A percentile compares a stretch with the other conserved stretches of the same genome.
Evolutionary conservation across 2,113 vertebrate genomes (phyloP).

Genomic region (Nannobrachium achirus): DNA sequence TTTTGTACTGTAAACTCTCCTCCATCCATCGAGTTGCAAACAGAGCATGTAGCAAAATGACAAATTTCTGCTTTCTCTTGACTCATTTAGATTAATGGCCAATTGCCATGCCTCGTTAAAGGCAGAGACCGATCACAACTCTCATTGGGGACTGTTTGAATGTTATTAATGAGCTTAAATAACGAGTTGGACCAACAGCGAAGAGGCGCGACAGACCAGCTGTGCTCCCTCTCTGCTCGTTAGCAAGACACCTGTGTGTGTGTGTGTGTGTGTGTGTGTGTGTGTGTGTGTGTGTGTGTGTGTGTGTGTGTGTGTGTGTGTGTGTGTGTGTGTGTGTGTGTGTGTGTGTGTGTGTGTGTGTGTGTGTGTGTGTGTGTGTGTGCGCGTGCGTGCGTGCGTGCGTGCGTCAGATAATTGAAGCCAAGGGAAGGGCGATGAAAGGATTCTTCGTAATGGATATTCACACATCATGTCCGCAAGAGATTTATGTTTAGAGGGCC

Average conservation of each 20-base stretch:
- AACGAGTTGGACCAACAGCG: constrained; percentile 4
- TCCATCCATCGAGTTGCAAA: background rate
- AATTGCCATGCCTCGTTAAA: constrained; percentile 49
- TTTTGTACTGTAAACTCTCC: too few species aligned
- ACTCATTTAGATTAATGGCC: constrained; percentile 20
- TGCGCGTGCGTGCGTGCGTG: too few species aligned
- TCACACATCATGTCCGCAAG: background rate
- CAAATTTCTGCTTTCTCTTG: constrained; percentile 18
- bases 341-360: constrained; percentile 24
- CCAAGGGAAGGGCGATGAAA: constrained; percentile 25
- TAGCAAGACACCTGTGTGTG: constrained; percentile 40
- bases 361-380: constrained; percentile 36
- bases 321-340: background rate
- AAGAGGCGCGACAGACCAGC: constrained; percentile 34
- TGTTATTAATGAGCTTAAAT: constrained; percentile 37
- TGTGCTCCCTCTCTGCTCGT: constrained; percentile 21
- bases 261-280: constrained; percentile 24
- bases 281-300: background rate
- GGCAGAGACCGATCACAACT: constrained; percentile 41
- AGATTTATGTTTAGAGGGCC: background rate
- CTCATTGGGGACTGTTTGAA: constrained; percentile 28
- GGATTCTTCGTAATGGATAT: background rate
- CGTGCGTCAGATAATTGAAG: constrained; percentile 20
- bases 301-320: constrained; percentile 26
- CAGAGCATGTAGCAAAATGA: constrained; percentile 45